These are phyloP conservation scores for Trichogramma dendrolimi DNA, from an alignment of 2,888 invertebrate genomes.

Conservation along the genomic window DNA sequence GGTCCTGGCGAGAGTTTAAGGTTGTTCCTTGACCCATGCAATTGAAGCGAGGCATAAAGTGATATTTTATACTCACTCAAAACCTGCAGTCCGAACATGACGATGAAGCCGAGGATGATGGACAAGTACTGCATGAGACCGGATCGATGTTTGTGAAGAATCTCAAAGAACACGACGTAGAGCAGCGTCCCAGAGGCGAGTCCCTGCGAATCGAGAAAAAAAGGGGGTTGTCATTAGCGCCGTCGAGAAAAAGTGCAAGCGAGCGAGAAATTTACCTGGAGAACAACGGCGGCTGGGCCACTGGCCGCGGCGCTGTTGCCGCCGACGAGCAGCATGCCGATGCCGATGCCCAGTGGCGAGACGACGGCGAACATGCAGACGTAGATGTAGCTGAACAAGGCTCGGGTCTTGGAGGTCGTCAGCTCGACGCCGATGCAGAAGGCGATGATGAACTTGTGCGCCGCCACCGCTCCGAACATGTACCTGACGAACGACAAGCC, in stretches of 20 bases:
- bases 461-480: slow-evolving; percentile 78
- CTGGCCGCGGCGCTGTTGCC: slow-evolving; percentile 59
- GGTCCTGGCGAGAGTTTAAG: too few species aligned
- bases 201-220: slow-evolving; percentile 58
- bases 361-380: slow-evolving; percentile 74
- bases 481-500: slow-evolving; percentile 55
- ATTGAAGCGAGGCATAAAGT: not conserved
- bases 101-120: slow-evolving; percentile 64
- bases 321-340: slow-evolving; percentile 66
- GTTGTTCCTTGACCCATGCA: too few species aligned
- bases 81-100: slow-evolving; percentile 69
- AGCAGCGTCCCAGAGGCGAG: slow-evolving; percentile 88
- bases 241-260: not conserved
- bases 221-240: not conserved
- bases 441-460: slow-evolving; percentile 82
- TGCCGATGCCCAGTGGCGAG: slow-evolving; percentile 75
- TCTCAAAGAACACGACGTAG: slow-evolving; percentile 96
- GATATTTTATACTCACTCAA: slow-evolving; percentile 55
- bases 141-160: slow-evolving; percentile 61
- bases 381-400: slow-evolving; percentile 62
- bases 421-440: slow-evolving; percentile 85
- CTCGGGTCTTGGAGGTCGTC: slow-evolving; percentile 66
- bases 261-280: slow-evolving; percentile 38
- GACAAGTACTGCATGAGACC: slow-evolving; percentile 66
- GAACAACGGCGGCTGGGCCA: slow-evolving; percentile 54